Evolutionary conservation across 2,888 invertebrate species (phyloP), one percentile per base, ranked within the genome.

Genomic region (Pristionchus mayeri): DNA sequence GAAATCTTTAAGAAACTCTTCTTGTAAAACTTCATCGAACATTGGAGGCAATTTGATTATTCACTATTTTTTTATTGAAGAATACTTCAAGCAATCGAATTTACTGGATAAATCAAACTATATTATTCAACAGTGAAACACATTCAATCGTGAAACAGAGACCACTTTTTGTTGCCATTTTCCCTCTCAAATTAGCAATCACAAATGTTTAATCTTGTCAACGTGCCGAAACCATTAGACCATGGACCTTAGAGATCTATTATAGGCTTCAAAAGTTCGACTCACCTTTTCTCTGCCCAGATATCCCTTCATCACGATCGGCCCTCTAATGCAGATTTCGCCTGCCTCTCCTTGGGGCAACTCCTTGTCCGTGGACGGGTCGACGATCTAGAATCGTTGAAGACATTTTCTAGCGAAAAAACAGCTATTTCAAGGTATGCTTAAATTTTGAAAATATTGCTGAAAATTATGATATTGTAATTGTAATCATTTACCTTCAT

Each of bases 251-350:
- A n/a, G n/a, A n/a, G n/a, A n/a, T n/a, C n/a, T n/a, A n/a, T n/a
- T n/a, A n/a, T n/a, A n/a, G n/a, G n/a, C n/a, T n/a, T n/a, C n/a
- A n/a, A n/a, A n/a, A n/a, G n/a, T 44, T 44, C 54, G 21, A 54
- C 63, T 40, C 11, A 71, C 71, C 71, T 44, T 37, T 16, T 87
- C 86, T 18, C 85, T 67, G 21, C 97, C 97, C 93, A 96, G 97
- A 94, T 93, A 93, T 27, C 92, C 98, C 91, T 95, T 95, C 94
- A 98, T 98, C 44, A 98, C 96, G 93, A 97, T 88, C 21, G 90
- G 87, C 37, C 98, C 98, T 92, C 97, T 96, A 27, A 98, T 96
- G 93, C 98, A 98, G 44, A 98, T 96, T 93, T 93, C 87, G 3
- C 88, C 88, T 48, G 79, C 50, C 27, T 85, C 75, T 27, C 86